Conservation (phyloP, 2,113 vertebrate species). For the Phylloscopus trochiloides region DNA sequence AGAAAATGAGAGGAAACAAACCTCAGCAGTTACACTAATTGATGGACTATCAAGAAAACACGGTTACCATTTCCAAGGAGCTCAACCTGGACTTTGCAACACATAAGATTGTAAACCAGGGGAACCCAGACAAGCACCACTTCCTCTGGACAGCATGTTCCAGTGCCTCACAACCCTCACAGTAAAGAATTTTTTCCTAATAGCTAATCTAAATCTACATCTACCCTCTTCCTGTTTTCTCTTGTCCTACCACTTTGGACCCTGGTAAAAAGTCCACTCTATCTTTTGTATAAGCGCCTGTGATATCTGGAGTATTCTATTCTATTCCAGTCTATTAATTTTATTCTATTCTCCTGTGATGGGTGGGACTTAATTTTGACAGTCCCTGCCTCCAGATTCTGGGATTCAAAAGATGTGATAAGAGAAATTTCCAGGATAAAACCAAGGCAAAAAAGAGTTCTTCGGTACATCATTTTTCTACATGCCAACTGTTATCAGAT, state of each 20-base stretch:
- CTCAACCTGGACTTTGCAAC: neutral
- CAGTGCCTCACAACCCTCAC: neutral
- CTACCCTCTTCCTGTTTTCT: neutral
- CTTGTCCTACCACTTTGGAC: neutral
- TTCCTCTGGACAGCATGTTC: neutral
- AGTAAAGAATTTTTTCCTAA: neutral
- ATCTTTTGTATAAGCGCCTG: accelerated
- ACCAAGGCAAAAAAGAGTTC: neutral
- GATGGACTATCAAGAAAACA: neutral
- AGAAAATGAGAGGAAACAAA: neutral
- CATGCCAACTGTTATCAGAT: neutral
- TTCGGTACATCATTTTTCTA: neutral
- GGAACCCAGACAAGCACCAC: accelerated
- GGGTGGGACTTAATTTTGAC: accelerated
- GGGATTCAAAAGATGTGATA: neutral
- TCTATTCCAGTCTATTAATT: neutral
- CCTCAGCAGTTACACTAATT: neutral
- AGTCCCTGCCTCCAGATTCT: neutral
- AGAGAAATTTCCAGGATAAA: neutral
- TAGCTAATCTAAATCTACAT: neutral
- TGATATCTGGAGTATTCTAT: neutral
- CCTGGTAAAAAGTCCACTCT: neutral
- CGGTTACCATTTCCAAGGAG: neutral
- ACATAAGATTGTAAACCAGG: neutral
- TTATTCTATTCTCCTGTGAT: neutral